Conservation (phyloP, 2,797 vertebrate species). For the Orientallactaga sibirica region DNA sequence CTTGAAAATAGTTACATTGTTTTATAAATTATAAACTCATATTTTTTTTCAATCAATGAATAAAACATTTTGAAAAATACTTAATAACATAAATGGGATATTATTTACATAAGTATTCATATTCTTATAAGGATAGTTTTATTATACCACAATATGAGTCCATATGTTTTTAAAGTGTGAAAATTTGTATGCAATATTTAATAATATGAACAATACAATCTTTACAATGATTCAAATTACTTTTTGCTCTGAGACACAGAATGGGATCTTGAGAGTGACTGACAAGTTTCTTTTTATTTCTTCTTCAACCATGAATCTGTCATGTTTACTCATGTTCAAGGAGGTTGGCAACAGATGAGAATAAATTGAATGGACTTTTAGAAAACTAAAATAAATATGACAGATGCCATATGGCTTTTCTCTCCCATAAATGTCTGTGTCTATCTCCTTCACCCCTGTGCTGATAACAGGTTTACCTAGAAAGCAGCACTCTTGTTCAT, state of each 20-base stretch:
- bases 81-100: background rate
- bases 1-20: background rate
- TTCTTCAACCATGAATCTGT: conserved; percentile 55
- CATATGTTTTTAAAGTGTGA: background rate
- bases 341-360: conserved; percentile 54
- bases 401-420: conserved; percentile 38
- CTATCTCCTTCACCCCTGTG: too few relatives aligned
- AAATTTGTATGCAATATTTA: background rate
- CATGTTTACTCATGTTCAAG: conserved; percentile 68
- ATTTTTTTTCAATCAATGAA: background rate
- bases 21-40: background rate
- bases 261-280: conserved; percentile 16
- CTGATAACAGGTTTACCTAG: too few relatives aligned
- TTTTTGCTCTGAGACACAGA: conserved; percentile 6
- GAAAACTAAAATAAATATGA: conserved; percentile 41
- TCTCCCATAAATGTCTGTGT: background rate
- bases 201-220: background rate
- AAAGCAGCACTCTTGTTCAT: too few relatives aligned
- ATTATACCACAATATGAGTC: conserved; percentile 2
- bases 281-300: conserved; percentile 57
- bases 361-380: conserved; percentile 51
- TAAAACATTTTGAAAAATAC: background rate
- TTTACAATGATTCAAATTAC: background rate
- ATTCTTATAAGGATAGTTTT: background rate
- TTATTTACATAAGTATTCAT: background rate